Evolutionary conservation across 1,140 invertebrate species (phyloP), one percentile per base, ranked within the genome.

Genomic region (Holotrichia oblita): DNA sequence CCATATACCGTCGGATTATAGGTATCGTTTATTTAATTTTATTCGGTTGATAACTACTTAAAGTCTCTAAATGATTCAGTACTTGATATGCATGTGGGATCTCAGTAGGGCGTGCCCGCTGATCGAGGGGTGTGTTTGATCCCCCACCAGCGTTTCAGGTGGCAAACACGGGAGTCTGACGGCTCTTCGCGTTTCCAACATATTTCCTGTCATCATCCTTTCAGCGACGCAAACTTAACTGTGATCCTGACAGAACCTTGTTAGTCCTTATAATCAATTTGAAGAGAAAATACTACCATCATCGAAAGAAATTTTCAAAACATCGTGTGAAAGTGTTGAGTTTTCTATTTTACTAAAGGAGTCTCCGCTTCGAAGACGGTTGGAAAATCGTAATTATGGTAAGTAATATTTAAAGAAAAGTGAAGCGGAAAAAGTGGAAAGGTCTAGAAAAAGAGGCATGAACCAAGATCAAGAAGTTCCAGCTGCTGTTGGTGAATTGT

Each of bases 401-500:
- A 44, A 41, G 73, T 74, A 41, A 9, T 40, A 14, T 74, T 14
- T 74, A n/a, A 40, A 41, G 14, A 17, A 17, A n/a, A 17, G 34
- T 10, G 22, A 72, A 72, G 24, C 17, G 64, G 20, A n/a, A 41
- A 76, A 76, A 14, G 3, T 41, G 17, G 12, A 42, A 44, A 34
- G 41, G 73, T 74, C 4, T 3, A 74, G 34, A 9, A 48, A 69
- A 72, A 61, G 40, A 81, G 81, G 77, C 41, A 86, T 85, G 84
- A 85, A 84, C 80, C 82, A 84, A 78, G 85, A 86, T 80, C 85
- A 86, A 81, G 84, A 86, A 82, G 85, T 85, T 81, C 84, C 85
- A 41, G 76, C 83, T 41, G 79, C 81, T 73, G 79, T 81, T 12
- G 82, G 79, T 76, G 84, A 85, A 69, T 48, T 84, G 9, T 76